Evolutionary conservation across 2,888 invertebrate genomes (phyloP), one percentile per base, ranked within the genome.

Genomic region (Lobophora halterata): DNA sequence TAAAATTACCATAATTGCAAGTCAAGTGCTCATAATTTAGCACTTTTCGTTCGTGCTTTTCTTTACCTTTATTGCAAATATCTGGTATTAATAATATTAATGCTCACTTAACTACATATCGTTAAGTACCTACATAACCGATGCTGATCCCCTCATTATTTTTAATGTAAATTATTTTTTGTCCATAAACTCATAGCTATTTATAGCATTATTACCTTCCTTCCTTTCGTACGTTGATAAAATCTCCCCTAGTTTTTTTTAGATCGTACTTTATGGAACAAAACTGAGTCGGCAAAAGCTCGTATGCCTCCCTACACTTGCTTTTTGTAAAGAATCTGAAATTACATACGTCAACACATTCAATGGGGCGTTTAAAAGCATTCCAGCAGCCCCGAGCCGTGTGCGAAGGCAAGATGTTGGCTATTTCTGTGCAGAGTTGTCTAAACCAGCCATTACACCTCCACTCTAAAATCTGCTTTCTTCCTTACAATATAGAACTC

Each of bases 261-360:
- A 52, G 58, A 55, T 55, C 52, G n/a, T n/a, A n/a, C 52, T 54
- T 53, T 47, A 40, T 39, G 47, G 40, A 44, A 46, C 53, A 49
- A 52, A 42, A 50, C 55, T 49, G 61, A 65, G 61, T 50, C 42
- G 49, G 49, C 55, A 31, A 47, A 56, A 46, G 29, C 54, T 53
- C 53, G 57, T 61, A 61, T 62, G 57, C 59, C 59, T 55, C 58
- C 59, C 53, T 44, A 55, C 63, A 66, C 67, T 65, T 62, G 62
- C 61, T 66, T 72, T 74, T 76, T 79, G 70, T 77, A 55, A 60
- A 62, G 58, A 71, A 66, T 75, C 77, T 78, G 76, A 74, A 77
- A 76, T 81, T 77, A 77, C 78, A 76, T 70, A 78, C 78, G 73
- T 77, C 79, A 68, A 69, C 77, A 73, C 71, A 52, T 67, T 72